phyloP scores from a whole-genome alignment of 2,797 vertebrate genomes.

The Cirrhinus mrigala region DNA sequence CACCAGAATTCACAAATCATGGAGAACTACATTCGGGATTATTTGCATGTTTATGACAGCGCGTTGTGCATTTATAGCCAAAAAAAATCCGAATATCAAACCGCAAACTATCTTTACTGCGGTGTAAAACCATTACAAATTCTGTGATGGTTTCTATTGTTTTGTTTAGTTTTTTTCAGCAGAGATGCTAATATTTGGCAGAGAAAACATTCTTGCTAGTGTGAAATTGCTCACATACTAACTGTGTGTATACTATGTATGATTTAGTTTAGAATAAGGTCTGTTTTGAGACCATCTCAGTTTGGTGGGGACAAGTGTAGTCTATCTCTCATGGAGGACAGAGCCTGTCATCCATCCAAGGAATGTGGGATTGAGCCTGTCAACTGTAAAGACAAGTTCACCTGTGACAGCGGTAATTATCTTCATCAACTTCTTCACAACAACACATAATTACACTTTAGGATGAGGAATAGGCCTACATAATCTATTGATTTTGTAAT shows the following conservation, averaged over 20 bases:
- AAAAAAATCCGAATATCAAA: too few species aligned
- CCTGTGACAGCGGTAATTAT: slow-evolving; percentile 85
- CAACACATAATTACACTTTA: background rate
- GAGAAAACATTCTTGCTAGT: slow-evolving; percentile 1
- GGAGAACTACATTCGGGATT: too few species aligned
- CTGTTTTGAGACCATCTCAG: slow-evolving; percentile 82
- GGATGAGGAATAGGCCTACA: background rate
- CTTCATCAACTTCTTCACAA: background rate
- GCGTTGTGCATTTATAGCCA: too few species aligned
- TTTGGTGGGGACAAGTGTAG: slow-evolving; percentile 86
- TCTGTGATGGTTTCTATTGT: too few species aligned
- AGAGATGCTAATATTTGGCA: background rate
- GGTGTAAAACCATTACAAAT: too few species aligned
- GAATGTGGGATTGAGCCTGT: slow-evolving; percentile 82
- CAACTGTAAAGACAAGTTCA: slow-evolving; percentile 86
- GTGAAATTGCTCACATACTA: background rate
- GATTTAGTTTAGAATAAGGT: slow-evolving; percentile 82
- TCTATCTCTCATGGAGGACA: slow-evolving; percentile 77
- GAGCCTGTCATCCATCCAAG: slow-evolving; percentile 80
- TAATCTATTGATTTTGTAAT: background rate
- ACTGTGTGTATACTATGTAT: background rate
- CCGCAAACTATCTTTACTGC: too few species aligned
- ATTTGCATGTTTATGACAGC: too few species aligned
- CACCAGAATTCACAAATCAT: too few species aligned
- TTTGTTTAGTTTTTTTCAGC: too few species aligned